These are phyloP conservation scores for Acipenser ruthenus DNA, from an alignment of 2,797 vertebrate species.

Conservation along the genomic window DNA sequence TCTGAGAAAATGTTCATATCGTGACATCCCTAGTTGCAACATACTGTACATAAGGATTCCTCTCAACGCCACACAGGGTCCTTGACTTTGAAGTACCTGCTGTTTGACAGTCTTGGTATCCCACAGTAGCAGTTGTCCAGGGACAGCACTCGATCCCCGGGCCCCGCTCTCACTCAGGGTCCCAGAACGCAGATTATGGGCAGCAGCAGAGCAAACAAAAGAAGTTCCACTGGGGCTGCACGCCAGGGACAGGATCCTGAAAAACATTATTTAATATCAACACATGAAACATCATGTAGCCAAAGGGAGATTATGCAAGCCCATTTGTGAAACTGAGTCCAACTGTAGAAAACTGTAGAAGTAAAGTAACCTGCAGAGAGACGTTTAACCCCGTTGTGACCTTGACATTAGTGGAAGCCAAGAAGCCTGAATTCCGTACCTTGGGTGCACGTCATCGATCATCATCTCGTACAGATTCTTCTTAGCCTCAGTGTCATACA, in stretches of 20 bases:
- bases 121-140: slow-evolving; percentile 87
- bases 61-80: too few relatives aligned
- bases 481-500: slow-evolving; percentile 96
- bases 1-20: too few relatives aligned
- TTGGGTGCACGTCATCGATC: slow-evolving; percentile 81
- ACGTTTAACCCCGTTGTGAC: neutral
- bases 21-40: too few relatives aligned
- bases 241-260: slow-evolving; percentile 84
- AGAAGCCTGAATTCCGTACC: slow-evolving; percentile 48
- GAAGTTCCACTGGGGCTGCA: slow-evolving; percentile 90
- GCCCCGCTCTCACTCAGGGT: slow-evolving; percentile 31
- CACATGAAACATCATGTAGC: neutral
- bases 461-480: slow-evolving; percentile 93
- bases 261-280: slow-evolving; percentile 15
- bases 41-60: too few relatives aligned
- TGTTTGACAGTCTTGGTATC: slow-evolving; percentile 97
- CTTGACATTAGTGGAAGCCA: neutral
- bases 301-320: neutral
- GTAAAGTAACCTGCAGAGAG: neutral
- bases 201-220: slow-evolving; percentile 88
- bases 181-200: slow-evolving; percentile 50
- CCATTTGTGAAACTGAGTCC: neutral
- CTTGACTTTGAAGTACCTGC: slow-evolving; percentile 59
- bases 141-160: slow-evolving; percentile 58
- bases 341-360: too few relatives aligned